Base-by-base conservation (phyloP, 2,113 vertebrate species). In the Hemiscyllium ocellatum region DNA sequence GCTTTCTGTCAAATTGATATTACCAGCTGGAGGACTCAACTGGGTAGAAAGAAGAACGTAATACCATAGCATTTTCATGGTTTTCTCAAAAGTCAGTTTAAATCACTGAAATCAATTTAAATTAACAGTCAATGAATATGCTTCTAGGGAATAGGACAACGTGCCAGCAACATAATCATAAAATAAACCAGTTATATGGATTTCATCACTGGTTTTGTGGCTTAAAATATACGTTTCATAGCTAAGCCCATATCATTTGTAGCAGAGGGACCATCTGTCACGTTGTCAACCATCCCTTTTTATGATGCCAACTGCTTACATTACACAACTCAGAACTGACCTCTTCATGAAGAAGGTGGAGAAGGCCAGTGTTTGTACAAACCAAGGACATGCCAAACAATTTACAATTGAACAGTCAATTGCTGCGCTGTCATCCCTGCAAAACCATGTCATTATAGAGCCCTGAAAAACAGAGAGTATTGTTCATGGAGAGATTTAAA, bases 401-500 rank as follows among this genome's bases (percentile, higher is more conserved):
- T 83, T 83, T 83, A 42, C 78, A 83, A 83, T 42, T 83, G n/a
- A 37, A 83, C 78, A 83, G 78, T 83, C n/a, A 83, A 83, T 83
- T 83, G n/a, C 78, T 42, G 78, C 15, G 37, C 13, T 83, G 78
- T 37, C 15, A n/a, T 42, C 76, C 33, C 2, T 33, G 76, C 76
- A 13, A 78, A 78, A 33, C 33, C 78, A 83, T 83, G 78, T 83
- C 17, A 83, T 42, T 42, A 15, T 6, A 37, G 78, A 42, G n/a
- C 78, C n/a, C 37, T 83, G 78, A 37, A 19, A 42, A 83, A 37
- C 19, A 83, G 72, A 29, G 26, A 76, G 72, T 83, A 42, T 20
- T 83, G 78, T 15, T 83, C n/a, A 15, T 83, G 78, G 13, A 83
- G n/a, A 83, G 78, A 42, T 83, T 83, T 37, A 1, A 83, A 42